These are phyloP conservation scores for Oreochromis aureus DNA, from an alignment of 2,113 vertebrate species.

Conservation along the genomic window DNA sequence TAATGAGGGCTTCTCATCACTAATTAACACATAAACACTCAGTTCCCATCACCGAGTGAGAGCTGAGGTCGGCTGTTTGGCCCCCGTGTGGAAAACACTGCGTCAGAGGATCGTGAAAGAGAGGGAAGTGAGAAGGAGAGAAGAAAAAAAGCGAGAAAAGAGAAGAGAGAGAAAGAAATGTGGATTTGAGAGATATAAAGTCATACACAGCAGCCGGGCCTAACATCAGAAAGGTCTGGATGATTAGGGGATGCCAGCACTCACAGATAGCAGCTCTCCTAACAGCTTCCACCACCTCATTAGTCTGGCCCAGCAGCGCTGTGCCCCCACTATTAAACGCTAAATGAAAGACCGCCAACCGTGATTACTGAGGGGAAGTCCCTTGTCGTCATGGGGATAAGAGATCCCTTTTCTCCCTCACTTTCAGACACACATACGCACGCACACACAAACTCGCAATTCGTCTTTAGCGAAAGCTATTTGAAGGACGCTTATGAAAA, in stretches of 20 bases:
- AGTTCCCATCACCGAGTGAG: background rate
- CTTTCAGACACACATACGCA: background rate
- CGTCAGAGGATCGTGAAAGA: background rate
- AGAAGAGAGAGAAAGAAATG: background rate
- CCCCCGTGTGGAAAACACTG: background rate
- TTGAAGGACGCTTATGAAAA: constrained; percentile 34
- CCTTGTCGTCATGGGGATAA: constrained; percentile 54
- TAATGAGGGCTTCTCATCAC: constrained; percentile 29
- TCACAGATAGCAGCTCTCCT: constrained; percentile 32
- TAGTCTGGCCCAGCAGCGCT: constrained; percentile 54
- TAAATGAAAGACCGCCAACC: constrained; percentile 61
- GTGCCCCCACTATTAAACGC: constrained; percentile 53
- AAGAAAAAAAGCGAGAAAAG: background rate
- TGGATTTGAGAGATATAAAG: constrained; percentile 2
- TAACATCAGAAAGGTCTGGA: constrained; percentile 43
- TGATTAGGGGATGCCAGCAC: constrained; percentile 32
- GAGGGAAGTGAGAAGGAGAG: background rate
- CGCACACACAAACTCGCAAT: background rate
- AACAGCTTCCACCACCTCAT: constrained; percentile 58
- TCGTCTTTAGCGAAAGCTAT: background rate
- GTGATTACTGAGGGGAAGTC: constrained; percentile 57
- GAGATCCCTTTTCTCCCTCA: background rate
- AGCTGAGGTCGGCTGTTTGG: background rate
- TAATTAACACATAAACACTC: constrained; percentile 53
- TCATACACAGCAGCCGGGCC: background rate